Evolutionary conservation across 2,113 vertebrate species (phyloP).

Genomic region (Callocephalon fimbriatum): DNA sequence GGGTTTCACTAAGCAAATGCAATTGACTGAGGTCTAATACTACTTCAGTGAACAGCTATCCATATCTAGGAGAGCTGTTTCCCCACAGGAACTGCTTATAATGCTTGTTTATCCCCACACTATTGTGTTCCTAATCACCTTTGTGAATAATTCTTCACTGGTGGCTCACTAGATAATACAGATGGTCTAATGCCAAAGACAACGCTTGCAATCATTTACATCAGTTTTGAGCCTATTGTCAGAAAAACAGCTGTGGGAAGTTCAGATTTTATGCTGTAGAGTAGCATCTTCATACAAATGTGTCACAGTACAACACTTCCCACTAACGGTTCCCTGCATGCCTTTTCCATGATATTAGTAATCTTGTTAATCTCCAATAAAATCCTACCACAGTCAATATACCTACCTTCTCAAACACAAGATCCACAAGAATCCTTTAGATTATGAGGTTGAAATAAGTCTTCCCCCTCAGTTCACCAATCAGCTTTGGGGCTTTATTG

Average conservation of each 20-base stretch:
- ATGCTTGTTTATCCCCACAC: not conserved
- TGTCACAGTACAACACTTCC: not conserved
- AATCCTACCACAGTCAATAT: not conserved
- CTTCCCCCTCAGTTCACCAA: not conserved
- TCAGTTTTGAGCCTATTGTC: not conserved
- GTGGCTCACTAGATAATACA: not conserved
- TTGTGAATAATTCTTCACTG: not conserved
- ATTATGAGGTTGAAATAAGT: not conserved
- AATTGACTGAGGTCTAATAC: not conserved
- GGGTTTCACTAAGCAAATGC: not conserved
- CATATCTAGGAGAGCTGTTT: not conserved
- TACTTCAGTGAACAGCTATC: not conserved
- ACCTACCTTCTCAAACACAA: not conserved
- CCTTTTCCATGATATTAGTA: not conserved
- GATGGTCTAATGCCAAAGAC: not conserved
- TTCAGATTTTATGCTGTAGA: not conserved
- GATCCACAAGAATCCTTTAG: not conserved
- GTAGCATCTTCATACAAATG: not conserved
- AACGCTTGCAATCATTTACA: accelerated
- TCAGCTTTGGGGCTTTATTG: not conserved
- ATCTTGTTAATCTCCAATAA: not conserved
- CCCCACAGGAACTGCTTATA: not conserved
- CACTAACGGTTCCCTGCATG: not conserved
- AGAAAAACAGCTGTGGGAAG: not conserved
- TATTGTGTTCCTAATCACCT: not conserved